A percentile compares a stretch with the other conserved stretches of the same genome.
These are phyloP conservation scores for Phrynocephalus forsythii DNA, from an alignment of 2,797 vertebrate species.

Conservation along the genomic window DNA sequence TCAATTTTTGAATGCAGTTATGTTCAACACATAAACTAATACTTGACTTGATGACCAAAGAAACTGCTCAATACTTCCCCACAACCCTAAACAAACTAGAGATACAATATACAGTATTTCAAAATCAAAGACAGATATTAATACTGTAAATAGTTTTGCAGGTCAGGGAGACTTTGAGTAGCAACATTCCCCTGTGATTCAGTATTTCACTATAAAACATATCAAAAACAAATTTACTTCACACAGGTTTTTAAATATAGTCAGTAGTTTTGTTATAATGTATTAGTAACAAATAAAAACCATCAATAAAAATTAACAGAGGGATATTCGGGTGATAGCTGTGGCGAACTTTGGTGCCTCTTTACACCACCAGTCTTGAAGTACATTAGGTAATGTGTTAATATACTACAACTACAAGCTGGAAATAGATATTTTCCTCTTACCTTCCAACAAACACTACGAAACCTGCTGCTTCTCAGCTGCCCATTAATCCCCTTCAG, in stretches of 20 bases:
- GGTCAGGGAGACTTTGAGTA: background rate
- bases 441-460: slow-evolving; percentile 94
- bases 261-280: slow-evolving; percentile 59
- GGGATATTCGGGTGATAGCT: slow-evolving; percentile 70
- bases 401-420: slow-evolving; percentile 82
- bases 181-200: slow-evolving; percentile 26
- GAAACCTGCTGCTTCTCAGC: slow-evolving; percentile 93
- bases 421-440: slow-evolving; percentile 88
- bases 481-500: slow-evolving; percentile 98
- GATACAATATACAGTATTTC: background rate
- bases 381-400: slow-evolving; percentile 80
- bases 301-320: slow-evolving; percentile 67
- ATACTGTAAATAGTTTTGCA: background rate
- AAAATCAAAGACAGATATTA: background rate
- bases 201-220: slow-evolving; percentile 40
- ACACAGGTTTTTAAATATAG: slow-evolving; percentile 42
- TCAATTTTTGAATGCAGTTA: background rate
- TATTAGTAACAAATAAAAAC: slow-evolving; percentile 74
- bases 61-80: background rate
- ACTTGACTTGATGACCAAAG: background rate
- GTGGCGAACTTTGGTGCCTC: slow-evolving; percentile 76
- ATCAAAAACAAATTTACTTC: slow-evolving; percentile 41
- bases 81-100: no score
- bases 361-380: slow-evolving; percentile 77
- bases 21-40: background rate